These are phyloP conservation scores for Raja brachyura DNA, from an alignment of 2,113 vertebrate genomes.

Conservation along the genomic window DNA sequence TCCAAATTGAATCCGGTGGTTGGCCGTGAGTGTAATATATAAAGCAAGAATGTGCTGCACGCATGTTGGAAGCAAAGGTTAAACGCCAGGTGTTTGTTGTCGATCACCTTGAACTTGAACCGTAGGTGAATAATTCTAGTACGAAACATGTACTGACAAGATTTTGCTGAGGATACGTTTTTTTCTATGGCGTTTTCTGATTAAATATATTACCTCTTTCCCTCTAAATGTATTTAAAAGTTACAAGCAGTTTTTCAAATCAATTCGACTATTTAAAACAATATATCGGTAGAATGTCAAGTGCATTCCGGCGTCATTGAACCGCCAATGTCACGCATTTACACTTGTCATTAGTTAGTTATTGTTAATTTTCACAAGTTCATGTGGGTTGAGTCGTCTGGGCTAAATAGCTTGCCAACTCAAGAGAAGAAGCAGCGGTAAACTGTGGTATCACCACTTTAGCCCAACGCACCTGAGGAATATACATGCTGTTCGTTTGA, in stretches of 20 bases:
- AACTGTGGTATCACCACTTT: not conserved
- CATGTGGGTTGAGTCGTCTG: not conserved
- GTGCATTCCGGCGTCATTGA: not conserved
- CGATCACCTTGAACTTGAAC: not conserved
- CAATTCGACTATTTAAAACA: not conserved
- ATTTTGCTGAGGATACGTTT: not conserved
- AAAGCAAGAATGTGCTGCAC: not conserved
- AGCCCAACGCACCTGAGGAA: not conserved
- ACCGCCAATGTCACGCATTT: not conserved
- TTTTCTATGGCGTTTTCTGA: not conserved
- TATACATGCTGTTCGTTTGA: not conserved
- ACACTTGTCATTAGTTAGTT: not conserved
- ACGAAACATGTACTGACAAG: not conserved
- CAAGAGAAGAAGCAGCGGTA: not conserved
- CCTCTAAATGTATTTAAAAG: not conserved
- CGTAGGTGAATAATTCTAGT: not conserved
- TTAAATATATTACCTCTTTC: not conserved
- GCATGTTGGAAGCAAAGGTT: not conserved
- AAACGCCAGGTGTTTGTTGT: not conserved
- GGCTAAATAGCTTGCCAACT: not conserved
- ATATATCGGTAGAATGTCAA: not conserved
- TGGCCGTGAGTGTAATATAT: not conserved
- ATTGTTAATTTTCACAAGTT: not conserved
- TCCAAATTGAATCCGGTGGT: not conserved
- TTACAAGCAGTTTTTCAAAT: conserved; percentile 20